Base-by-base conservation (phyloP, 2,888 invertebrate species). In the Ennomos fuscantarius region DNA sequence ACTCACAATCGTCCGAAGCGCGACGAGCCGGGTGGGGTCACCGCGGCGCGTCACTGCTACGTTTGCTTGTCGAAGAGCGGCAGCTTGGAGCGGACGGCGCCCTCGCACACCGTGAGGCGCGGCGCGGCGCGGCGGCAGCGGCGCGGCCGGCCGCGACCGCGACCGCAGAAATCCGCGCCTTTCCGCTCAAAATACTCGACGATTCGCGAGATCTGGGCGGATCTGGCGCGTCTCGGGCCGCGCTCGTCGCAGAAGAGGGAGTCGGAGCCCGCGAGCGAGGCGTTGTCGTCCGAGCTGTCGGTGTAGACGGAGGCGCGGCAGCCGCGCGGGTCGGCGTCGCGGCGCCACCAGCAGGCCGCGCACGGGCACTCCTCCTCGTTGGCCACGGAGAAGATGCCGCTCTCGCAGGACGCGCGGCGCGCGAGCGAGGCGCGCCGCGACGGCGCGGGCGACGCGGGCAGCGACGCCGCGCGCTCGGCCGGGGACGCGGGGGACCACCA, bases 121-220 rank as follows among this genome's bases (percentile, higher is more conserved):
- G 89, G 94, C 35, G 93, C 93, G 60, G 90, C 24, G 24, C 24
- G 24, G 2, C 24, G 24, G 24, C 24, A 24, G 2, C 24, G 24
- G 91, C 91, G 53, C 78, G 56, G 34, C 73, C 74, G 56, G 9
- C 49, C 51, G 76, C 75, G 43, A 40, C 65, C 66, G 36, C 65
- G 69, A 42, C 68, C 93, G 93, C 66, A 85, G 73, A 93, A 89
- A 63, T 90, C 93, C 31, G 93, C 94, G 47, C 95, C 95, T 79
- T 96, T 96, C 45, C 96, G 92, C 86, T 97, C 97, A 85, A 97
- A 97, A 84, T 97, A 97, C 75, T 97, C 97, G 32, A 97, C 97
- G 69, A 97, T 97, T 77, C 95, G 95, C 46, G 96, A 95, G 68
- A 97, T 97, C 80, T 96, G 94, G 66, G 95, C 93, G 65, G 94